Evolutionary conservation across 2,797 vertebrate genomes (phyloP), one percentile per base, ranked within the genome.

Genomic region (Mormyrops boulengeri): DNA sequence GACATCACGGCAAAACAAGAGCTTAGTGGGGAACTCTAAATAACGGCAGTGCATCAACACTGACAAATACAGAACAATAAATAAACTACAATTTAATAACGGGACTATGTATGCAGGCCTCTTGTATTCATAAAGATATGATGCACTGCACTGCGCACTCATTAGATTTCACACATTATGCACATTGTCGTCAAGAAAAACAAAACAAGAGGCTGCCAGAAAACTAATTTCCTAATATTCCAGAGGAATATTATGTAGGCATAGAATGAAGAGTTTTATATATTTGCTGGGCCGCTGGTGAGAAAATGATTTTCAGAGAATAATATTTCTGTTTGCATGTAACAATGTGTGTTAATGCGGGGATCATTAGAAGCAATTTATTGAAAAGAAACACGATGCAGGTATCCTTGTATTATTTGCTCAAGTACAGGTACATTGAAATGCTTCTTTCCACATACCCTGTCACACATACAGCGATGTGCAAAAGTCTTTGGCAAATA

Each of bases 161-260:
- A 85, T 52, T 82, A 55, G 30, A 62, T 41, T 80, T 88, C 69
- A 60, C 30, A 82, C 73, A 89, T 89, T 55, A 47, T 62, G n/a
- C 41, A 49, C 22, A 53, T 30, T 17, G 38, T 62, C 26, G 55
- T 8, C 77, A 57, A 87, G 11, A 30, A 22, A 7, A 53, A 22
- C 0, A 41, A 14, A 49, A 55, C 5, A 77, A 26, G 2, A 44
- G 22, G 5, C 38, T 12, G 34, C 1, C 17, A 22, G 53, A 55
- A 66, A 60, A 14, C 50, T 82, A 11, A 82, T 89, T 85, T 82
- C 38, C 41, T 47, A 44, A 55, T 55, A 34, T 34, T 87, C 11
- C 52, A 49, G 34, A 66, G 34, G 11, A 55, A 44, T 47, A 44
- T 38, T 11, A 60, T 11, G n/a, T 5, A 22, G 34, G 34, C 8